Percentiles rank a stretch among this genome's conserved stretches.
Evolutionary conservation across 2,888 invertebrate genomes (phyloP).

Genomic region (Euspilapteryx auroguttella): DNA sequence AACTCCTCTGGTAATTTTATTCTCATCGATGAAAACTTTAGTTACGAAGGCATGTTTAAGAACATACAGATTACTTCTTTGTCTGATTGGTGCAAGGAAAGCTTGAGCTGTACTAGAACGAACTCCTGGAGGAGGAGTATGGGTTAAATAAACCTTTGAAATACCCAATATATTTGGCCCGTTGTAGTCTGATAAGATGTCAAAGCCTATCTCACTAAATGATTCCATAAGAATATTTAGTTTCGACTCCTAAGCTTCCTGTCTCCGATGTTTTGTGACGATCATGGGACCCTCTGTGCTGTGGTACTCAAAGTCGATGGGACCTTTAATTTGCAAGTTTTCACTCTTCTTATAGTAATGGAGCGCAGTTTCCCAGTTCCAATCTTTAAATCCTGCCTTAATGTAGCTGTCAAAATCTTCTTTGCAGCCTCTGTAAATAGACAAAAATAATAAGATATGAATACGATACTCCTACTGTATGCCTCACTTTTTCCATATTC

Average conservation of each 20-base stretch:
- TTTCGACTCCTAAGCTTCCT: slow-evolving; percentile 17
- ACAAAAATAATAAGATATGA: background rate
- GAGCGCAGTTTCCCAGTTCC: slow-evolving; percentile 63
- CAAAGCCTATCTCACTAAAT: slow-evolving; percentile 42
- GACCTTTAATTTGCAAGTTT: slow-evolving; percentile 38
- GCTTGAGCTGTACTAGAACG: slow-evolving; percentile 13
- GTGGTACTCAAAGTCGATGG: slow-evolving; percentile 20
- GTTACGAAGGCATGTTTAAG: slow-evolving; percentile 14
- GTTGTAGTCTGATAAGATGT: slow-evolving; percentile 43
- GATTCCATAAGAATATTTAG: slow-evolving; percentile 31
- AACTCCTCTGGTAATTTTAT: slow-evolving; percentile 6
- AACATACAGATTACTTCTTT: slow-evolving; percentile 14
- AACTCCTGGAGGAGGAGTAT: background rate
- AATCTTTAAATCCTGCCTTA: slow-evolving; percentile 58
- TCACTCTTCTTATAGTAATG: slow-evolving; percentile 70
- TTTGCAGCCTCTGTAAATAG: slow-evolving; percentile 50
- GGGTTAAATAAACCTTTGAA: slow-evolving; percentile 11
- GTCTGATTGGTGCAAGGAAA: slow-evolving; percentile 12
- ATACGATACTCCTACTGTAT: too few species aligned
- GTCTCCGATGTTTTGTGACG: slow-evolving; percentile 29
- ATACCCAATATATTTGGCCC: slow-evolving; percentile 52
- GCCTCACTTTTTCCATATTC: too few species aligned
- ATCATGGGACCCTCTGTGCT: slow-evolving; percentile 23
- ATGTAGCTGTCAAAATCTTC: slow-evolving; percentile 71
- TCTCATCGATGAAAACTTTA: slow-evolving; percentile 11